Conservation (phyloP, 2,888 invertebrate genomes). For the Agrypnus murinus region DNA sequence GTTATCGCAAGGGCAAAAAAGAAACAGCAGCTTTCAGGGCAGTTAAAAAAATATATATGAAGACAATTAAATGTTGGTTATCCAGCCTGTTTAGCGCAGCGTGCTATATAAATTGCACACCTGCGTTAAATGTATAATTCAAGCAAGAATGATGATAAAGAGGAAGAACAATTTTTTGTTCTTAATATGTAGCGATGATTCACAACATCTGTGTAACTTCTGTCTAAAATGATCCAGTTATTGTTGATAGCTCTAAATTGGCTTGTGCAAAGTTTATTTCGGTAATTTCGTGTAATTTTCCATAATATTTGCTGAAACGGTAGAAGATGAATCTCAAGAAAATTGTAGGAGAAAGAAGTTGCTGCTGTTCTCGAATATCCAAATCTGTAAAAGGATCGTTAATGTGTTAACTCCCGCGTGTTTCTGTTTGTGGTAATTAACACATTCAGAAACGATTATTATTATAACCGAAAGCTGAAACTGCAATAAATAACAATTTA, state of each 20-base stretch:
- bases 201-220: background rate
- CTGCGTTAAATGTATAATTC: slow-evolving; percentile 17
- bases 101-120: slow-evolving; percentile 30
- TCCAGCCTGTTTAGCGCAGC: slow-evolving; percentile 18
- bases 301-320: too few species aligned
- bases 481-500: too few species aligned
- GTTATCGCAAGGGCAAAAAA: slow-evolving; percentile 2
- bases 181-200: slow-evolving; percentile 10
- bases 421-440: too few species aligned
- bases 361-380: too few species aligned
- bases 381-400: too few species aligned
- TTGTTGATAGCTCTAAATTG: background rate
- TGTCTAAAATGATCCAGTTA: slow-evolving; percentile 3
- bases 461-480: too few species aligned
- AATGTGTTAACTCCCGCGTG: too few species aligned
- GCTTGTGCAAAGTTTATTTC: background rate
- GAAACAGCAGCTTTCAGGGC: background rate
- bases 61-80: slow-evolving; percentile 20
- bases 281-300: too few species aligned
- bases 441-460: too few species aligned
- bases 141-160: background rate
- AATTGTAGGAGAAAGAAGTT: too few species aligned
- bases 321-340: too few species aligned
- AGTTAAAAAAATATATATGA: slow-evolving; percentile 29
- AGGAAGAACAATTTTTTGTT: slow-evolving; percentile 10